Conservation (phyloP, 2,797 vertebrate genomes). For the Anguilla anguilla region DNA sequence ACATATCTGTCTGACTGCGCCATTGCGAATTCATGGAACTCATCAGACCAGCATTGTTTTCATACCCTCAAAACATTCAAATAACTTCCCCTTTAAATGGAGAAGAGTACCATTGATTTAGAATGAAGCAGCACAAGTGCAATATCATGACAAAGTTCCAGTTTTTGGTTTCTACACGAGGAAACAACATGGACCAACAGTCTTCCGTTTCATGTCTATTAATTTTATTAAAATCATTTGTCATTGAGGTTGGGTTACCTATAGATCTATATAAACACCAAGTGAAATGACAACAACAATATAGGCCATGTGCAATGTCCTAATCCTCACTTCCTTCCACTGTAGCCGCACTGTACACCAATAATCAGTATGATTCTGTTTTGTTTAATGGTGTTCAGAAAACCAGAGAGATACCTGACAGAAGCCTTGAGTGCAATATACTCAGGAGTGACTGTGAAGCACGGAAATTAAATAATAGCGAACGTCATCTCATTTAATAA, state of each 20-base stretch:
- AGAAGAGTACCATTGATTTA: neutral
- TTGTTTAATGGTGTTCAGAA: neutral
- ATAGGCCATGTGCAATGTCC: neutral
- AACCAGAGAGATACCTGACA: neutral
- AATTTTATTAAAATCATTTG: neutral
- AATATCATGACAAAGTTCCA: neutral
- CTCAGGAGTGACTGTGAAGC: neutral
- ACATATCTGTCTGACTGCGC: neutral
- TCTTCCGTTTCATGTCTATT: neutral
- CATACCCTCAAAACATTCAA: neutral
- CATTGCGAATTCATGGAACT: neutral
- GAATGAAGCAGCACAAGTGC: no score
- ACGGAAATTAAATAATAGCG: neutral
- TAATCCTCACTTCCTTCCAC: neutral
- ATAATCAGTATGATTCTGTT: neutral
- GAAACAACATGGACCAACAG: neutral
- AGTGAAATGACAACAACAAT: neutral
- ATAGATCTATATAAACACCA: neutral
- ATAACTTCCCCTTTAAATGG: neutral
- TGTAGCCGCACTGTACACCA: neutral
- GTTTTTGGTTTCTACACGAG: no score
- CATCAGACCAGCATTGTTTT: neutral
- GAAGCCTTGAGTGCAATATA: neutral
- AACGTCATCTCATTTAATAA: neutral
- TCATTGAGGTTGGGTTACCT: neutral